Conservation (phyloP, 2,888 invertebrate genomes). For the Cephus spinipes region DNA sequence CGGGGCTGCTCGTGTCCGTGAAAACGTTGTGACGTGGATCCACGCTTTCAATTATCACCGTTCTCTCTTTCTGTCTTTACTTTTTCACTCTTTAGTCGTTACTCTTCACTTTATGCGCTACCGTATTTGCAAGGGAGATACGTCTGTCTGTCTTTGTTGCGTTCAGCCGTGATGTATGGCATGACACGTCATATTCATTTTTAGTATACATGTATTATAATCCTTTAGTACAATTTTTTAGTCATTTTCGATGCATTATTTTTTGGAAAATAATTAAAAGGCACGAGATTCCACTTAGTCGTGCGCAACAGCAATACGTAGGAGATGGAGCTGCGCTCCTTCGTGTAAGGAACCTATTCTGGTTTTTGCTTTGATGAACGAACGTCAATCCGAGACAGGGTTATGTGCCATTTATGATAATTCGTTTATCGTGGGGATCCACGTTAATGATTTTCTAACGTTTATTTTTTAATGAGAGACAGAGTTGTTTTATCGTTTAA, state of each 20-base stretch:
- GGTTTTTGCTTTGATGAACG: background rate
- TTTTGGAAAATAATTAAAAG: background rate
- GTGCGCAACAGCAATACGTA: background rate
- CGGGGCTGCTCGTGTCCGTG: background rate
- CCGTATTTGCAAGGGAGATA: background rate
- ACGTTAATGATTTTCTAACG: background rate
- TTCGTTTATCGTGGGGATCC: background rate
- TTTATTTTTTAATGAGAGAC: background rate
- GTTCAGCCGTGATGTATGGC: background rate
- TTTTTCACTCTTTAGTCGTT: background rate
- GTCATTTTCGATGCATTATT: background rate
- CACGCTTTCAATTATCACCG: background rate
- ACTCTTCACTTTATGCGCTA: background rate
- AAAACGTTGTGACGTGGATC: slow-evolving; percentile 3
- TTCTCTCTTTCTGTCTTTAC: background rate
- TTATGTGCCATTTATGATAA: background rate
- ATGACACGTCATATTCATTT: background rate
- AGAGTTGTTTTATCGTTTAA: background rate
- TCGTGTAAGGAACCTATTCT: background rate
- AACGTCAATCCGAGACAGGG: background rate
- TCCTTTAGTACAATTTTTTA: background rate
- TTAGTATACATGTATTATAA: background rate
- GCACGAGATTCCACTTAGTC: background rate
- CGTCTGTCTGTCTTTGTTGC: background rate
- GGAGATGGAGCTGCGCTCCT: background rate